Conservation (phyloP, 2,797 vertebrate genomes). For the Mionectes olivaceus region DNA sequence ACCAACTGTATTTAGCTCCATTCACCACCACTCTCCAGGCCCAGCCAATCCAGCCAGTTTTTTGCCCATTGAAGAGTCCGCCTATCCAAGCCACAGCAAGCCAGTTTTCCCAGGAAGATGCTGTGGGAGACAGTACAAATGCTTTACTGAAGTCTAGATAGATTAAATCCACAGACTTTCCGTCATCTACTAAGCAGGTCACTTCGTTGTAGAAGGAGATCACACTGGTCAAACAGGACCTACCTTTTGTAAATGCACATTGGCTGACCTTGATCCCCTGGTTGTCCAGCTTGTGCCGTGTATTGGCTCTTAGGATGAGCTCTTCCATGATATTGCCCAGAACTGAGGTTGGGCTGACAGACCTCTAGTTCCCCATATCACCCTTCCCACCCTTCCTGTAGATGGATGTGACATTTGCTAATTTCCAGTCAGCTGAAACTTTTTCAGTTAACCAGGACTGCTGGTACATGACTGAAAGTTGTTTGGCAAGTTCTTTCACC, state of each 20-base stretch:
- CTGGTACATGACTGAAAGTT: neutral
- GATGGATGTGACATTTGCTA: neutral
- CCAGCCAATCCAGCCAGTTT: neutral
- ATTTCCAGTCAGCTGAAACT: neutral
- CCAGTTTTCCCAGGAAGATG: neutral
- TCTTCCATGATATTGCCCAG: neutral
- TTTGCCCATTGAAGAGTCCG: neutral
- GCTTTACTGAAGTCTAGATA: neutral
- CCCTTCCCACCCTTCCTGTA: neutral
- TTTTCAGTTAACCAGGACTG: neutral
- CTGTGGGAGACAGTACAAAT: neutral
- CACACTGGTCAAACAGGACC: neutral
- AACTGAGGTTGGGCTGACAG: neutral
- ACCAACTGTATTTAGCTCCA: neutral
- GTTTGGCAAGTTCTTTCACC: neutral
- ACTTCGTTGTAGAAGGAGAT: neutral
- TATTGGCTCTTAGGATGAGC: neutral
- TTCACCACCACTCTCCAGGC: accelerated
- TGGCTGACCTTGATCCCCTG: neutral
- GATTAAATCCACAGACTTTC: neutral
- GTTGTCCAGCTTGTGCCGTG: neutral
- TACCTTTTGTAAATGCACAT: neutral
- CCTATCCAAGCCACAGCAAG: neutral
- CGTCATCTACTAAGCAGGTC: neutral
- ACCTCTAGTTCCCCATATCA: neutral